Conservation (phyloP, 2,888 invertebrate genomes). For the Epinotia ramella region DNA sequence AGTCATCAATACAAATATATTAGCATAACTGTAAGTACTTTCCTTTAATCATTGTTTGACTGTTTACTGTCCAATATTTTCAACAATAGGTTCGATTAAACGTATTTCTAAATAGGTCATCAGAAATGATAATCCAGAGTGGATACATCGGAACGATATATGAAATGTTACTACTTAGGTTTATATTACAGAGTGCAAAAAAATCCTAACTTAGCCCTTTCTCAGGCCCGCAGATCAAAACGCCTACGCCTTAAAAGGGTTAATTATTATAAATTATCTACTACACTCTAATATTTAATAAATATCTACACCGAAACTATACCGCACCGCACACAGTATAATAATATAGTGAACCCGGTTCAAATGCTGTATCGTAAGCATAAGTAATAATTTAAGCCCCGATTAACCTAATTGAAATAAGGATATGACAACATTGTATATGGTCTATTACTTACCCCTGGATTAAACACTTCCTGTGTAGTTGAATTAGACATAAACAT, state of each 20-base stretch:
- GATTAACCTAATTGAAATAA: background rate
- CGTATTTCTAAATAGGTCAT: no score
- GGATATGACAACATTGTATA: background rate
- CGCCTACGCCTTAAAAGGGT: no score
- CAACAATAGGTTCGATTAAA: no score
- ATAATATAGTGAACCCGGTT: background rate
- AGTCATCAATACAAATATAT: constrained; percentile 14
- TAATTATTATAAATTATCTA: background rate
- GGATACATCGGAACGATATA: no score
- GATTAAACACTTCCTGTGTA: background rate
- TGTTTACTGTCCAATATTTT: no score
- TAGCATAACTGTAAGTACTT: no score
- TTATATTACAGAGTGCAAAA: no score
- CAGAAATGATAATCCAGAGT: no score
- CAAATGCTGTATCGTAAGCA: background rate
- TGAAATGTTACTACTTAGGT: no score
- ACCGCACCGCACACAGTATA: background rate
- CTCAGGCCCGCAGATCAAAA: no score
- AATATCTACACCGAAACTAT: background rate
- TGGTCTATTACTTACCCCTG: background rate
- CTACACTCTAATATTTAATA: background rate
- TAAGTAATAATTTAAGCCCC: background rate
- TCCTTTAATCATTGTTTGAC: no score
- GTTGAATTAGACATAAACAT: background rate
- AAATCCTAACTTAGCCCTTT: no score